Percentiles rank a stretch among this genome's conserved stretches.
Evolutionary conservation across 1,140 invertebrate genomes (phyloP).

Genomic region (Phthorimaea operculella): DNA sequence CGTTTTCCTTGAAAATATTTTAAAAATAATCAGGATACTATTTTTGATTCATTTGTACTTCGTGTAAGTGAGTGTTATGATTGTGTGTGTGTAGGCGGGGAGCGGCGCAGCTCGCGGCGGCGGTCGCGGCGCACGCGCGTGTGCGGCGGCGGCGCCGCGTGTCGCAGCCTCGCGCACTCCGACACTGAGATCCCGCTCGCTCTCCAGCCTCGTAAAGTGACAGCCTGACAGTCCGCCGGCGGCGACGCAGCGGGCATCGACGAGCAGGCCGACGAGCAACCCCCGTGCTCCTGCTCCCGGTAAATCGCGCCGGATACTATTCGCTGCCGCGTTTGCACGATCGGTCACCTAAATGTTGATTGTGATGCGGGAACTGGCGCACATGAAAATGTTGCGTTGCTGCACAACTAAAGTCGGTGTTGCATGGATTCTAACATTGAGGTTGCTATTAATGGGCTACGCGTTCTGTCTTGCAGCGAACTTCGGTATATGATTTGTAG

Average conservation of each 20-base stretch:
- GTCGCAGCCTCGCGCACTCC: conserved; percentile 51
- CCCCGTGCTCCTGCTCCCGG: not conserved
- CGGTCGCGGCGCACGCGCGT: conserved; percentile 53
- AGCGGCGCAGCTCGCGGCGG: conserved; percentile 56
- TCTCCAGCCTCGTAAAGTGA: conserved; percentile 65
- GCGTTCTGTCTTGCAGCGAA: too few species aligned
- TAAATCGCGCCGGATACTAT: not conserved
- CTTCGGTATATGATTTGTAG: too few species aligned
- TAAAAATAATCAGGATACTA: too few species aligned
- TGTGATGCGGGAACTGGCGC: too few species aligned
- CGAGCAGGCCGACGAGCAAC: not conserved
- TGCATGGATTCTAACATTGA: too few species aligned
- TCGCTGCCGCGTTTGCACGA: not conserved
- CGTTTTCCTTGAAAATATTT: too few species aligned
- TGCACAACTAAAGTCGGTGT: too few species aligned
- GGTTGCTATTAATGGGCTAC: too few species aligned
- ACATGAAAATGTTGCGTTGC: too few species aligned
- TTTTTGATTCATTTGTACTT: too few species aligned
- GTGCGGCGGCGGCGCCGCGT: conserved; percentile 55
- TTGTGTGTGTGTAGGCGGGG: conserved; percentile 29
- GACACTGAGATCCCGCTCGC: conserved; percentile 68
- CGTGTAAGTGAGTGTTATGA: too few species aligned
- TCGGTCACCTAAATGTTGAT: not conserved
- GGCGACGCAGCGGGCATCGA: not conserved
- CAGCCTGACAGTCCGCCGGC: conserved; percentile 38